Conservation (phyloP, 1,140 invertebrate species). For the Drosophila jambulina region DNA sequence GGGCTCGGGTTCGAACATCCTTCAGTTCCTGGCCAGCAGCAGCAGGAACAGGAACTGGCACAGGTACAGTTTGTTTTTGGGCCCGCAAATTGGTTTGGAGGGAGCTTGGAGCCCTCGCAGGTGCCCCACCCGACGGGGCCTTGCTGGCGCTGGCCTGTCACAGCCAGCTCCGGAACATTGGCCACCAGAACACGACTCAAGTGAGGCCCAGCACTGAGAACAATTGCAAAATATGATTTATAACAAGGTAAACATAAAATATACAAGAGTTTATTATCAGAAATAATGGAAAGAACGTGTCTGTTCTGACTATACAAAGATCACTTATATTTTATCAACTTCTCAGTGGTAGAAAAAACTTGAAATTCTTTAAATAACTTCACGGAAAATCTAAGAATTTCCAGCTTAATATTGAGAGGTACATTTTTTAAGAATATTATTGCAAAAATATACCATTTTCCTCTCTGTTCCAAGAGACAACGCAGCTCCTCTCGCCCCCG, state of each 20-base stretch:
- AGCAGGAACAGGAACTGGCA: constrained; percentile 30
- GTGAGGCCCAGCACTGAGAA: constrained; percentile 1
- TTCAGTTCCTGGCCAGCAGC: constrained; percentile 4
- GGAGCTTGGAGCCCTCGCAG: constrained; percentile 39
- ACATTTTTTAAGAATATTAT: not conserved
- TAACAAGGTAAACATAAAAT: not conserved
- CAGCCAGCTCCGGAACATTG: constrained; percentile 40
- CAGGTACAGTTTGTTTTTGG: constrained; percentile 76
- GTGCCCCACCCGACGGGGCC: constrained; percentile 45
- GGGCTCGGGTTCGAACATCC: not conserved
- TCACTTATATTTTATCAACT: no score
- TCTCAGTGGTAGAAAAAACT: no score
- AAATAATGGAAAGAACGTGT: no score
- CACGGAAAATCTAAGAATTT: no score
- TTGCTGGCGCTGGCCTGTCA: constrained; percentile 44
- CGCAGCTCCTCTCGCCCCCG: constrained; percentile 23
- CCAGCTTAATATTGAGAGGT: not conserved
- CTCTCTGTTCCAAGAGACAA: constrained; percentile 18
- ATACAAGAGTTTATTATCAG: not conserved
- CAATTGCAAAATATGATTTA: not conserved
- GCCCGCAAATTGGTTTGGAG: constrained; percentile 71
- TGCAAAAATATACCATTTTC: not conserved
- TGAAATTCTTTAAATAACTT: not conserved
- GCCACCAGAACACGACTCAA: constrained; percentile 57
- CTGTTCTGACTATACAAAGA: not conserved